Base-by-base conservation (phyloP, 2,888 invertebrate genomes). In the Erynnis tages region DNA sequence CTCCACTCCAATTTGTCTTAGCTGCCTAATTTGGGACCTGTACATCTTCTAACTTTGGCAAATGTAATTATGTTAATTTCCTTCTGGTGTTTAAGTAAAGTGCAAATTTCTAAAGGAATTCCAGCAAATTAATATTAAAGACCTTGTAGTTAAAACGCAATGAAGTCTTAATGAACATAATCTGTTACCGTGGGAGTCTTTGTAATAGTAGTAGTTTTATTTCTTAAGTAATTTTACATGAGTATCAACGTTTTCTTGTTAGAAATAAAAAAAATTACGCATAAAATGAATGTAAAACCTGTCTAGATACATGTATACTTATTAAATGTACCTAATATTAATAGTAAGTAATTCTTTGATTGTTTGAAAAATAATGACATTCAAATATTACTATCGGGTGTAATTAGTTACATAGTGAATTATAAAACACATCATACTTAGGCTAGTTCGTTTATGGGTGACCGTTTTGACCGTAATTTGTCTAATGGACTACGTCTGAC, bases 1-100 rank as follows among this genome's bases (percentile, higher is more conserved):
- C 21, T 30, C 21, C 19, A 30, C 19, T 29, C 29, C 16, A 44
- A 44, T 41, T 41, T 41, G 43, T 44, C 43, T 45, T 23, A 16
- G 45, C 45, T 34, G n/a, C 13, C 16, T 45, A 34, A 45, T 45
- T 45, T 34, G 21, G 23, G 13, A 21, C 16, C 30, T 34, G 43
- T 13, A 30, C 44, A 34, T 45, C 32, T 40, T 10, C 41, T 14
- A 23, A 34, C 32, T 45, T 45, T 16, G 10, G 16, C 34, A 45
- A 34, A 45, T 30, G 45, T 45, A 45, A 34, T 45, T 34, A 45
- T 45, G 45, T 34, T 45, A 45, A 45, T 45, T 45, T 34, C 10
- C 30, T 21, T 44, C 19, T 30, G 19, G 13, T 30, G 3, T 45
- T 30, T 8, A 19, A 30, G 8, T 21, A 30, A 44, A 13, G 8